A percentile compares a stretch with the other conserved stretches of the same genome.
Conservation (phyloP, 2,888 invertebrate species). For the Parascotia fuliginaria region DNA sequence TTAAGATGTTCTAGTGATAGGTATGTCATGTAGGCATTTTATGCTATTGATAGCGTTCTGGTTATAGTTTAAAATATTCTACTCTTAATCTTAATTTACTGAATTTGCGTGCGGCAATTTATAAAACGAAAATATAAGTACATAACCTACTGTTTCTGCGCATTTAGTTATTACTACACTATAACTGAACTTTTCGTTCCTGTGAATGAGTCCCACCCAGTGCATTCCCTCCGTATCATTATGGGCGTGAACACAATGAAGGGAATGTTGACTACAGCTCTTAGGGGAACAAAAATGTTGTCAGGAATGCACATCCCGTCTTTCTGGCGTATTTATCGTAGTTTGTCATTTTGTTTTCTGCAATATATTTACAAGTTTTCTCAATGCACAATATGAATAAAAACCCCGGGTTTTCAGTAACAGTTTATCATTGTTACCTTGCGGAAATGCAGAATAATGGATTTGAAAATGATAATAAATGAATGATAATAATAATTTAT, state of each 20-base stretch:
- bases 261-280: slow-evolving; percentile 58
- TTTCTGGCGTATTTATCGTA: slow-evolving; percentile 48
- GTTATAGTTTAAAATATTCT: too few relatives aligned
- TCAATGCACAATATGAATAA: background rate
- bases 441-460: slow-evolving; percentile 42
- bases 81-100: too few relatives aligned
- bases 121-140: too few relatives aligned
- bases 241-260: slow-evolving; percentile 62
- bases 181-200: slow-evolving; percentile 61
- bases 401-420: slow-evolving; percentile 17
- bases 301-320: slow-evolving; percentile 62
- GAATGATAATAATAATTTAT: slow-evolving; percentile 23
- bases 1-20: too few relatives aligned
- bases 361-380: background rate
- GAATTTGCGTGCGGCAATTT: too few relatives aligned
- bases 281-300: slow-evolving; percentile 67
- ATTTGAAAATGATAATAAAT: slow-evolving; percentile 40
- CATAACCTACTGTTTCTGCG: background rate
- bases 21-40: too few relatives aligned
- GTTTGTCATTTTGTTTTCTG: slow-evolving; percentile 7
- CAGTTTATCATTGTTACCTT: slow-evolving; percentile 33
- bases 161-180: slow-evolving; percentile 35
- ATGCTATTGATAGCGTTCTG: too few relatives aligned
- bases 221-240: slow-evolving; percentile 63
- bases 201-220: slow-evolving; percentile 57